A percentile compares a stretch with the other conserved stretches of the same genome.
phyloP scores from a whole-genome alignment of 2,113 vertebrate species.

The Neogale vison region DNA sequence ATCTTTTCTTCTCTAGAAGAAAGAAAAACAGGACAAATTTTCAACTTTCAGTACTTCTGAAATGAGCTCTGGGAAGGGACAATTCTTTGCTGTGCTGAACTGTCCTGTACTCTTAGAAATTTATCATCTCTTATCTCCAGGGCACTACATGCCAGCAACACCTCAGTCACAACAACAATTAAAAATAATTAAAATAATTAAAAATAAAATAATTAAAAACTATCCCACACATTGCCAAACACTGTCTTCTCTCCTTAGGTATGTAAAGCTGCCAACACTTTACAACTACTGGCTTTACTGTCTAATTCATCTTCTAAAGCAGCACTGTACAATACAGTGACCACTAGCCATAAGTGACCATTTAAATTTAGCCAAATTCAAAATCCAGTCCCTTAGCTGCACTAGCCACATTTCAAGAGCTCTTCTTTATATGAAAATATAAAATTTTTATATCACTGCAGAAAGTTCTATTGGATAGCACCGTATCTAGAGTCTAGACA shows the following conservation, averaged over 20 bases:
- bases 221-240: not conserved
- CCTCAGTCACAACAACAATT: not conserved
- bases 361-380: not conserved
- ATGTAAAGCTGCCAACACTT: not conserved
- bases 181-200: not conserved
- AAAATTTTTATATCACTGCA: not conserved
- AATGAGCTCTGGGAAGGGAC: not conserved
- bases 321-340: not conserved
- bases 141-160: not conserved
- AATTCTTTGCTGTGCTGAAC: not conserved
- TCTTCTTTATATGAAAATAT: not conserved
- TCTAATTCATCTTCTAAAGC: not conserved
- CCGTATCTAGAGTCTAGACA: not conserved
- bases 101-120: not conserved
- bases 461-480: not conserved
- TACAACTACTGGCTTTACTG: not conserved
- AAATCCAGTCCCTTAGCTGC: not conserved
- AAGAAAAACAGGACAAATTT: not conserved
- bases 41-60: not conserved
- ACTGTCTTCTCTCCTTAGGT: not conserved
- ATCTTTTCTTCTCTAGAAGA: not conserved
- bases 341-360: not conserved
- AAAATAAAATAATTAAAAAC: not conserved
- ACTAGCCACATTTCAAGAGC: not conserved
- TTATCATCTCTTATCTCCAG: not conserved